phyloP scores from a whole-genome alignment of 1,140 invertebrate genomes.

The Drosophila gunungcola region DNA sequence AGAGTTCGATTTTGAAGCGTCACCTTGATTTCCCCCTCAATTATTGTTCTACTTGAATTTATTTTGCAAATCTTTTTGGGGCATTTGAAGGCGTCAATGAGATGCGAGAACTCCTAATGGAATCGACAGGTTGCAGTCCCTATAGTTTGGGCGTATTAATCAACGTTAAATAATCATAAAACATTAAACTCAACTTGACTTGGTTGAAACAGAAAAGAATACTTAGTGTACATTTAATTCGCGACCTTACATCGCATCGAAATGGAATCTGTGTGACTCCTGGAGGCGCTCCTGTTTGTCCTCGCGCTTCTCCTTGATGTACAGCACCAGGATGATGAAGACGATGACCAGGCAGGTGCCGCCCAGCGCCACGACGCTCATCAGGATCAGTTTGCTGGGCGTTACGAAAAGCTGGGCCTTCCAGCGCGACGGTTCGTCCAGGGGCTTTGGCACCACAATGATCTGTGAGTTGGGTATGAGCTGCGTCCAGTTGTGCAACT shows the following conservation, averaged over 20 bases:
- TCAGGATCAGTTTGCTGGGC: slow-evolving; percentile 96
- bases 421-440: slow-evolving; percentile 92
- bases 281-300: slow-evolving; percentile 95
- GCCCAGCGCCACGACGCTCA: slow-evolving; percentile 95
- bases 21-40: not conserved
- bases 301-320: slow-evolving; percentile 96
- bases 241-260: slow-evolving; percentile 89
- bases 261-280: slow-evolving; percentile 94
- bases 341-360: slow-evolving; percentile 94
- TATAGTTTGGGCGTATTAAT: slow-evolving; percentile 3
- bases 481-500: slow-evolving; percentile 92
- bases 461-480: slow-evolving; percentile 99
- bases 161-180: slow-evolving; percentile 33
- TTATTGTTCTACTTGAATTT: not conserved
- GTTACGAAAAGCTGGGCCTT: slow-evolving; percentile 97
- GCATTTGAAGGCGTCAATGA: not conserved
- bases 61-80: not conserved
- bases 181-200: slow-evolving; percentile 33
- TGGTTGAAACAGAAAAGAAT: slow-evolving; percentile 24
- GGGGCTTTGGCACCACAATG: slow-evolving; percentile 96
- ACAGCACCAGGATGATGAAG: slow-evolving; percentile 93
- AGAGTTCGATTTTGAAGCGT: not conserved
- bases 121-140: not conserved
- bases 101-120: not conserved
- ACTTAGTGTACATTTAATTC: slow-evolving; percentile 14